A percentile compares a stretch with the other conserved stretches of the same genome.
Conservation (phyloP, 2,888 invertebrate genomes). For the Coelogynopora nodosa region DNA sequence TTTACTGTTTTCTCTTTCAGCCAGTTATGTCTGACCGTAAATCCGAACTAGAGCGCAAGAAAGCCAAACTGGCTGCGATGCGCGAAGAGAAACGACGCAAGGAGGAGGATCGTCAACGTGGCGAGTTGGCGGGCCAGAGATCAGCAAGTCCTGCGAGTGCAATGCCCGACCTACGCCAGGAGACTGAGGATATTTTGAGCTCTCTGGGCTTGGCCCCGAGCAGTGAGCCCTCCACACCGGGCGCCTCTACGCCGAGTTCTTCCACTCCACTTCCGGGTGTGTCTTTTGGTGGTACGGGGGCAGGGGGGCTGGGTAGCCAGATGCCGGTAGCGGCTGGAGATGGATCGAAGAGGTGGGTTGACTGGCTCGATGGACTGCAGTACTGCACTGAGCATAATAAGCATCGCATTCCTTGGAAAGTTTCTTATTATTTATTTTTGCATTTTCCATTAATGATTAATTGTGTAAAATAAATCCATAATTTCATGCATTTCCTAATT, state of each 20-base stretch:
- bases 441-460: too few relatives aligned
- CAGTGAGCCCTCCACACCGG: neutral
- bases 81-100: slow-evolving; percentile 56
- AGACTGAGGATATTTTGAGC: slow-evolving; percentile 56
- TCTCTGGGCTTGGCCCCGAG: slow-evolving; percentile 54
- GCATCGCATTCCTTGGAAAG: neutral
- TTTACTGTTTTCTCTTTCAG: too few relatives aligned
- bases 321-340: too few relatives aligned
- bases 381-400: neutral
- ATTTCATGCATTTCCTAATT: too few relatives aligned
- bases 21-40: slow-evolving; percentile 53
- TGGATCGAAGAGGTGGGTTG: neutral
- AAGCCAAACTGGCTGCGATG: slow-evolving; percentile 60
- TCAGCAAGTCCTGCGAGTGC: slow-evolving; percentile 1
- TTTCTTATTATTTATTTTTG: neutral
- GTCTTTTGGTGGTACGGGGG: too few relatives aligned
- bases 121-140: neutral
- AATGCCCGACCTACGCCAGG: slow-evolving; percentile 48
- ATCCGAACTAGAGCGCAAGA: slow-evolving; percentile 60
- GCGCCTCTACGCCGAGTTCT: neutral
- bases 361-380: neutral
- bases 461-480: too few relatives aligned
- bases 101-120: slow-evolving; percentile 52
- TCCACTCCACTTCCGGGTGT: slow-evolving; percentile 35
- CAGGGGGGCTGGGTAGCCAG: too few relatives aligned